Evolutionary conservation across 2,888 invertebrate genomes (phyloP), one percentile per base, ranked within the genome.

Genomic region (Yponomeuta plumbellus): DNA sequence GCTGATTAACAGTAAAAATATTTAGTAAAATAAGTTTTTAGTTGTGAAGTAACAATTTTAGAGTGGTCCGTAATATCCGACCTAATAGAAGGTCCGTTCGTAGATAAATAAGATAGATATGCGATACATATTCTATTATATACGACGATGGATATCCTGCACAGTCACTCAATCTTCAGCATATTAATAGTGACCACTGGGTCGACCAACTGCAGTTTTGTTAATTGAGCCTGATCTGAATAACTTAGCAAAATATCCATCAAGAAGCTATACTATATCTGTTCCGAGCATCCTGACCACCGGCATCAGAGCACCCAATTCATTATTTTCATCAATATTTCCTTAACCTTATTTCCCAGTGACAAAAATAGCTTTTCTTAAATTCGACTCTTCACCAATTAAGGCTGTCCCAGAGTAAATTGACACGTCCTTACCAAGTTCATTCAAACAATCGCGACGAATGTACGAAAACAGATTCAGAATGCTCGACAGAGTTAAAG

Each of bases 321-420:
- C 72, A 73, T 71, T 78, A 79, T 44, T 44, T 13, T 44, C 44
- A 17, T 34, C 34, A 34, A 34, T 34, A 34, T 34, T 52, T 17
- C 44, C 44, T 17, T 52, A 52, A 52, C 44, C 17, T 52, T 83
- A 85, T 80, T 78, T 77, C 81, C 80, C 44, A 78, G 84, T 90
- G 88, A 85, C 85, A 91, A 91, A 91, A 91, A 90, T 91, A 91
- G 83, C 86, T 80, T 86, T 78, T 81, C 84, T 86, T 85, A 84
- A 76, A 72, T 74, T 75, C 79, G 80, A 83, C 71, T 80, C 78
- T 76, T 78, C 77, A 75, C 79, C 73, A 78, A 21, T 22, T 39
- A 44, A 52, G 17, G 2, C 17, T 52, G 13, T 52, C 17, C 44
- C 17, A 17, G 3, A 52, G 17, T 52, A 52, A 52, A 52, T 52